Conservation (phyloP, 2,888 invertebrate genomes). For the Onchidella celtica region DNA sequence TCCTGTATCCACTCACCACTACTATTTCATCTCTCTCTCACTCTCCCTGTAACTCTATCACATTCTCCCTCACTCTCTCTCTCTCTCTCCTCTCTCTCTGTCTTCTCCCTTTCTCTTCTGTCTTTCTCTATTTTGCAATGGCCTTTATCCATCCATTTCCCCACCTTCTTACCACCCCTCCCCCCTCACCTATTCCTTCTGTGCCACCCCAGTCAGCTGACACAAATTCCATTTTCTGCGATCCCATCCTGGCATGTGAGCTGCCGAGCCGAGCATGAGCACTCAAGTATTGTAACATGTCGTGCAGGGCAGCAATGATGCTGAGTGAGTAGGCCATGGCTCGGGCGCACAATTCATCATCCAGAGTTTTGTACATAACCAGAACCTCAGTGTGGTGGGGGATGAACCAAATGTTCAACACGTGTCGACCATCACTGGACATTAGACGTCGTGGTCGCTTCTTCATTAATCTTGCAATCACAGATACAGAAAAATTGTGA, state of each 20-base stretch:
- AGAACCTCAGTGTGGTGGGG: slow-evolving; percentile 78
- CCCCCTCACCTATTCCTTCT: slow-evolving; percentile 77
- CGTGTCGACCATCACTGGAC: slow-evolving; percentile 73
- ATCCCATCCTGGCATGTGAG: slow-evolving; percentile 71
- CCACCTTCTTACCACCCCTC: too few relatives aligned
- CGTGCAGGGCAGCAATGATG: slow-evolving; percentile 76
- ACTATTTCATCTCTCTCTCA: too few relatives aligned
- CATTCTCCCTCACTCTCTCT: too few relatives aligned
- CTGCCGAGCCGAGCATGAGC: slow-evolving; percentile 77
- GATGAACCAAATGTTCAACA: slow-evolving; percentile 80
- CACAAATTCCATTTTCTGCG: slow-evolving; percentile 73
- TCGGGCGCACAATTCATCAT: slow-evolving; percentile 67
- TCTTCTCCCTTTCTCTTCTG: too few relatives aligned
- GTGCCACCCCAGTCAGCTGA: slow-evolving; percentile 79
- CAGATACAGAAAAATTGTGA: too few relatives aligned
- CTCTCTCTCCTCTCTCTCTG: too few relatives aligned
- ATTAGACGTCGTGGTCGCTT: slow-evolving; percentile 75
- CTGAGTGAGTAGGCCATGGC: slow-evolving; percentile 69
- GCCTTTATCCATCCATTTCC: too few relatives aligned
- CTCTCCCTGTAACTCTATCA: too few relatives aligned
- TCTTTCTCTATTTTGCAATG: too few relatives aligned
- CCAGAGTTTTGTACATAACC: slow-evolving; percentile 75
- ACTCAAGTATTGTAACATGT: slow-evolving; percentile 78
- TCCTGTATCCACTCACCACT: too few relatives aligned
- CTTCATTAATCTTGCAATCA: slow-evolving; percentile 65